phyloP scores from a whole-genome alignment of 2,888 invertebrate genomes.

The Andrena bicolor region DNA sequence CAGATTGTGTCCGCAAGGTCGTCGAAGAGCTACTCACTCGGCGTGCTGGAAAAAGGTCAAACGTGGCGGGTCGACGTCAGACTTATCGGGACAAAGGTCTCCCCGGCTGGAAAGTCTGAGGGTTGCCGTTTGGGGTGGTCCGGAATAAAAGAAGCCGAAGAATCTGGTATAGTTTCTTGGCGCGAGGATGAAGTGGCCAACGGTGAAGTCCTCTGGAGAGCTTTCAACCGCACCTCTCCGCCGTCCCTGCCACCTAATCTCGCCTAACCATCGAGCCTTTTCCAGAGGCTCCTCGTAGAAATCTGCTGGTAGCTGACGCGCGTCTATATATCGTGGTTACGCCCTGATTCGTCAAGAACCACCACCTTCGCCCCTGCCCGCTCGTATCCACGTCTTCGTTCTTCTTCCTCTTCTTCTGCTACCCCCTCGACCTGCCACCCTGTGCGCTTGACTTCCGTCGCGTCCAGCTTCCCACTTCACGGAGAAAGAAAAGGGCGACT shows the following conservation, averaged over 20 bases:
- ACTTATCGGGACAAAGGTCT: slow-evolving; percentile 74
- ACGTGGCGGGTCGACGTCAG: slow-evolving; percentile 9
- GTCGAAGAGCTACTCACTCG: slow-evolving; percentile 2
- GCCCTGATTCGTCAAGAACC: slow-evolving; percentile 69
- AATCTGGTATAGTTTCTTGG: slow-evolving; percentile 78
- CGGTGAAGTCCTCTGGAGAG: slow-evolving; percentile 78
- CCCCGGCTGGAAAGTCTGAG: slow-evolving; percentile 57
- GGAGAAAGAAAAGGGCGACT: background rate
- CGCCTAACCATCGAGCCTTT: slow-evolving; percentile 56
- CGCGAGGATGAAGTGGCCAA: slow-evolving; percentile 78
- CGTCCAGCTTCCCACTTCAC: slow-evolving; percentile 22
- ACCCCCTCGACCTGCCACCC: background rate
- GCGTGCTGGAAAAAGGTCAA: slow-evolving; percentile 15
- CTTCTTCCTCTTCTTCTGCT: background rate
- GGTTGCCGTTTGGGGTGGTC: slow-evolving; percentile 51
- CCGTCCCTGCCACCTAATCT: slow-evolving; percentile 47
- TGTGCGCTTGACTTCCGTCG: slow-evolving; percentile 22
- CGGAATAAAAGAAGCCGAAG: slow-evolving; percentile 74
- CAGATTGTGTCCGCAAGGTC: background rate
- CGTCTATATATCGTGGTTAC: slow-evolving; percentile 62
- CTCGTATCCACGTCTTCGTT: background rate
- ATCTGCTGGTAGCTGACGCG: slow-evolving; percentile 19
- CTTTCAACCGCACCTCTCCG: slow-evolving; percentile 71
- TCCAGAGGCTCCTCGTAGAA: slow-evolving; percentile 30
- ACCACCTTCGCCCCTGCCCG: slow-evolving; percentile 5